Evolutionary conservation across 2,113 vertebrate species (phyloP).

Genomic region (Chloroceryle aenea): DNA sequence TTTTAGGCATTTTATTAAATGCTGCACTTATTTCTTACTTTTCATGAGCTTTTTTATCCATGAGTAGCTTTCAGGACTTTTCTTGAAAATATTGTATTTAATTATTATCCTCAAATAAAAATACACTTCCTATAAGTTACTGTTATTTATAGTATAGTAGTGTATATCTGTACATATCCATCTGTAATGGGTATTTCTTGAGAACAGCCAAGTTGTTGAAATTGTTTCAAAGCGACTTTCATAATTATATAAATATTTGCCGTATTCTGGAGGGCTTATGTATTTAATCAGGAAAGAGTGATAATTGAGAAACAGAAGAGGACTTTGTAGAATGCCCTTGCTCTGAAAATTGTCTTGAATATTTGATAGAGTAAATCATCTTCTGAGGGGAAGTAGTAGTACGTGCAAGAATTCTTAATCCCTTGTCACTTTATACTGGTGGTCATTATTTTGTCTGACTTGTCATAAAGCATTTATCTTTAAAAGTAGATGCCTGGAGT

Average conservation of each 20-base stretch:
- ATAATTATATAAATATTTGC: not conserved
- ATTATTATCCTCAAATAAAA: not conserved
- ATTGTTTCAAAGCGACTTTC: not conserved
- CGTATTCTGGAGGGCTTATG: not conserved
- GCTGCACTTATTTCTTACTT: not conserved
- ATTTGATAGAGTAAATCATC: not conserved
- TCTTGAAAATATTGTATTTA: not conserved
- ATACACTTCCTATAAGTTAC: not conserved
- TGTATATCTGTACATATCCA: not conserved
- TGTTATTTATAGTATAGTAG: not conserved
- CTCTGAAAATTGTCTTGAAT: not conserved
- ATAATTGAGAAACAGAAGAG: not conserved
- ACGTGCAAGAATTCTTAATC: constrained; percentile 5
- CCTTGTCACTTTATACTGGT: not conserved
- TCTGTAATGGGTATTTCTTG: not conserved
- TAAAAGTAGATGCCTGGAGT: not conserved
- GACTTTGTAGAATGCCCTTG: not conserved
- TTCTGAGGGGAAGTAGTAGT: not conserved
- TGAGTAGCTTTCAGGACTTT: not conserved
- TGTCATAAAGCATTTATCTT: constrained; percentile 20
- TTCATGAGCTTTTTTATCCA: not conserved
- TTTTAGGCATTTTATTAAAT: not conserved
- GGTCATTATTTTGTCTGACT: constrained; percentile 23
- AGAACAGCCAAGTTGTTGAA: not conserved
- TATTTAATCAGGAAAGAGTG: not conserved